These are phyloP conservation scores for Oasisia sp. DNA, from an alignment of 2,888 invertebrate genomes.

Conservation along the genomic window DNA sequence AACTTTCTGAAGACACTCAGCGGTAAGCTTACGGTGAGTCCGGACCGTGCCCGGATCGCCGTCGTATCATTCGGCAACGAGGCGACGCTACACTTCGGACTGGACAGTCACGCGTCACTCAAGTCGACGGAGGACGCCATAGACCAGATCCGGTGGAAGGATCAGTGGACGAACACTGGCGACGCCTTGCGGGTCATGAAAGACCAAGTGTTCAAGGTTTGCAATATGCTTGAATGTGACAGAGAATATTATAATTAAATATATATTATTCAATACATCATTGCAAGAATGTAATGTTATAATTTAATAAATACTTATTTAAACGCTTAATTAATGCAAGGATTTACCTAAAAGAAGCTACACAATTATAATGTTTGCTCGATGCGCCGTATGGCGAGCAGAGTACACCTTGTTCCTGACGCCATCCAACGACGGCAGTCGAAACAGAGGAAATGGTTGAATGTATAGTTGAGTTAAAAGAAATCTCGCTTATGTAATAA, in stretches of 20 bases:
- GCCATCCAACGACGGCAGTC: too few species aligned
- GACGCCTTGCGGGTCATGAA: conserved; percentile 14
- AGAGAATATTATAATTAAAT: neutral
- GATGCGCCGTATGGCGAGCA: too few species aligned
- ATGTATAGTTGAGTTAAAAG: too few species aligned
- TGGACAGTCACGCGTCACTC: neutral
- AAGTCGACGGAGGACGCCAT: neutral
- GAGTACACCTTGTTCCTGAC: too few species aligned
- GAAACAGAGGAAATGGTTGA: too few species aligned
- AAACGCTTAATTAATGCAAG: too few species aligned
- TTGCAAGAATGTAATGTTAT: too few species aligned
- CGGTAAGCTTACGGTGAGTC: conserved; percentile 14
- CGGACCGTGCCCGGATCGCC: conserved; percentile 3
- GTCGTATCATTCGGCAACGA: conserved; percentile 18
- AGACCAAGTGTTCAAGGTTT: neutral
- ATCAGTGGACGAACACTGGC: conserved; percentile 24
- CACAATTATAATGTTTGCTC: too few species aligned
- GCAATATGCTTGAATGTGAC: neutral
- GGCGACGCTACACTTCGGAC: conserved; percentile 8
- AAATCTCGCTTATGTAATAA: too few species aligned
- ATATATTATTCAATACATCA: too few species aligned
- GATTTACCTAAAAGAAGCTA: too few species aligned
- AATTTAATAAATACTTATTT: too few species aligned
- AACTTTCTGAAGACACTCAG: neutral
- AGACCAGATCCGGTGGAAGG: neutral